A percentile compares a stretch with the other conserved stretches of the same genome.
phyloP scores from a whole-genome alignment of 2,797 vertebrate genomes.

The Cyclura pinguis region DNA sequence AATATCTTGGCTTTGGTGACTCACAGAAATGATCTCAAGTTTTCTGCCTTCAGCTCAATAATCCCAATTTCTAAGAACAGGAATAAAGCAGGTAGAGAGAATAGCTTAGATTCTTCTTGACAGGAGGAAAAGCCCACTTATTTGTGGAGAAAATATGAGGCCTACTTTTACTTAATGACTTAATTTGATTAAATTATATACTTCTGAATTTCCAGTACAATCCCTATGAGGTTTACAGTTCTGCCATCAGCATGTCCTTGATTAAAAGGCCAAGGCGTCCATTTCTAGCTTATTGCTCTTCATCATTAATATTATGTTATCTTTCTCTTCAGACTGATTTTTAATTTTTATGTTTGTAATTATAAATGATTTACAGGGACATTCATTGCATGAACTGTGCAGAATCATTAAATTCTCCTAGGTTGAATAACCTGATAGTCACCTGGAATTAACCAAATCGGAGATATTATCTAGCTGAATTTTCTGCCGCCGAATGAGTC shows the following conservation, averaged over 20 bases:
- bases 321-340: slow-evolving; percentile 86
- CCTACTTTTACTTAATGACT: slow-evolving; percentile 54
- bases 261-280: slow-evolving; percentile 77
- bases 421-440: slow-evolving; percentile 90
- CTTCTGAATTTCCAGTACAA: slow-evolving; percentile 57
- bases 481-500: slow-evolving; percentile 69
- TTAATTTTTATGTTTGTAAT: slow-evolving; percentile 88
- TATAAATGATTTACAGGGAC: slow-evolving; percentile 87
- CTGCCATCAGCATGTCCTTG: slow-evolving; percentile 78
- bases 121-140: slow-evolving; percentile 18
- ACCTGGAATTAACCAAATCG: slow-evolving; percentile 86
- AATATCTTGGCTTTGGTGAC: not conserved
- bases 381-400: slow-evolving; percentile 88
- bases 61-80: slow-evolving; percentile 1
- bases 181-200: slow-evolving; percentile 48
- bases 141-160: slow-evolving; percentile 21
- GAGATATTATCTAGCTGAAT: slow-evolving; percentile 77
- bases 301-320: slow-evolving; percentile 86
- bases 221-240: slow-evolving; percentile 69
- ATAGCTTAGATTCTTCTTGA: slow-evolving; percentile 7
- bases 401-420: slow-evolving; percentile 91
- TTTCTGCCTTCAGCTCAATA: not conserved
- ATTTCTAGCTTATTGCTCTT: slow-evolving; percentile 80
- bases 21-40: not conserved
- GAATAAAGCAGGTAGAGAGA: not conserved